Base-by-base conservation (phyloP, 1,140 invertebrate genomes). In the Hormaphis cornu region DNA sequence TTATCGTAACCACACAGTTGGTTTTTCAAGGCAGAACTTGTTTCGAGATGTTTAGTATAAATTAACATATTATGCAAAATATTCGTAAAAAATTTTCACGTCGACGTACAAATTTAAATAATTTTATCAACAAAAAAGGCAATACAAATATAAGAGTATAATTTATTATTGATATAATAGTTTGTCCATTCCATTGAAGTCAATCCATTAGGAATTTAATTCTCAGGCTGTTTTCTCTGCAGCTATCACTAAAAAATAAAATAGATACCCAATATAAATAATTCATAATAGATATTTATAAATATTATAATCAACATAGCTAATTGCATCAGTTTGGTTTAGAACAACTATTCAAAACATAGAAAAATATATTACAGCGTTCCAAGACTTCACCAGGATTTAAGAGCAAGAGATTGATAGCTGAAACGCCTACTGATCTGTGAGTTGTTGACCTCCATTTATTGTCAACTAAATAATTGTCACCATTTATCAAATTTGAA, bases 171-270 rank as follows among this genome's bases (percentile, higher is more conserved):
- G n/a, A 63, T 63, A 44, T 42, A 26, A 46, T 46, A 46, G 6
- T 46, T 22, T 33, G 35, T 66, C 26, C 20, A 50, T 66, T 6
- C 42, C n/a, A 33, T 35, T 24, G 18, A 46, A 12, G 1, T 37
- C 2, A 20, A 46, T 26, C 6, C 28, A 24, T 20, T 59, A 40
- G 46, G 35, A 44, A 35, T 48, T 22, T 59, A 26, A 71, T 70
- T 70, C 76, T 83, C 80, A 85, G 76, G 83, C 84, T 69, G 81
- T 82, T 78, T 87, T 87, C 78, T 87, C 86, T 78, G 86, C 84
- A 73, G 86, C 86, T 75, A 87, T 87, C 72, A 83, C 80, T 80
- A 71, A 30, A 74, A 74, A 30, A 37, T 56, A 56, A 69, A 48
- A 48, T 54, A 44, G 59, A 50, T 59, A 58, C 63, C 35, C 9